Conservation (phyloP, 1,140 invertebrate genomes). For the Lordiphosa mommai region DNA sequence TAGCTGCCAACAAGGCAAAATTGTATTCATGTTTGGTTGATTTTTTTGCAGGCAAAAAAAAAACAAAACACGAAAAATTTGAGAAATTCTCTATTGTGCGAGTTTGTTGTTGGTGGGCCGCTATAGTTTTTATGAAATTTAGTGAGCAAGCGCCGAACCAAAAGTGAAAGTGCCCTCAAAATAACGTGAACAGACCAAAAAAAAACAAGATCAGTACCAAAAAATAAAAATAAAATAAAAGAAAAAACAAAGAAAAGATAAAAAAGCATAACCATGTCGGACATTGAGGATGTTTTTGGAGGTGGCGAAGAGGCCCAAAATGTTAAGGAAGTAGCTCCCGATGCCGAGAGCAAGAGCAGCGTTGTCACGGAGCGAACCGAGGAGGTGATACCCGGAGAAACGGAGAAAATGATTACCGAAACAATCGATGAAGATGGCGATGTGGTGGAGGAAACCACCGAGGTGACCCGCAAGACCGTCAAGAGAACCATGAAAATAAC, state of each 20-base stretch:
- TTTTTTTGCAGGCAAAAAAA: conserved; percentile 33
- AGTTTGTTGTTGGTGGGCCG: conserved; percentile 32
- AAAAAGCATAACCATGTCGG: conserved; percentile 57
- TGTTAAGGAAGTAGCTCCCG: conserved; percentile 15
- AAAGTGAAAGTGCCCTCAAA: conserved; percentile 63
- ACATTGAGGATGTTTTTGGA: conserved; percentile 68
- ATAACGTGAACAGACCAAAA: conserved; percentile 11
- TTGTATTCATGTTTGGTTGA: conserved; percentile 36
- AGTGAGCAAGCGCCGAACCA: conserved; percentile 45
- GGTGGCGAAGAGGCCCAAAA: conserved; percentile 40
- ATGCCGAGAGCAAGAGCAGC: conserved; percentile 57
- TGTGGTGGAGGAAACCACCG: conserved; percentile 72
- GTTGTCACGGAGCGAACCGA: conserved; percentile 63
- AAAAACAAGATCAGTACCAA: conserved; percentile 13
- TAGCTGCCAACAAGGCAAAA: conserved; percentile 12
- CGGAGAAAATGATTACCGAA: conserved; percentile 73
- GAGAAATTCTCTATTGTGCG: conserved; percentile 45
- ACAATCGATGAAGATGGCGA: conserved; percentile 75
- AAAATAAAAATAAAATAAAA: too few species aligned
- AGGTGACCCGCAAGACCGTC: conserved; percentile 71
- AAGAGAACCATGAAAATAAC: conserved; percentile 79
- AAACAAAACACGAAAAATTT: conserved; percentile 11
- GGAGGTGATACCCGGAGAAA: conserved; percentile 67
- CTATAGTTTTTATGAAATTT: conserved; percentile 31
- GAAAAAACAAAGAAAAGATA: conserved; percentile 14